A percentile compares a stretch with the other conserved stretches of the same genome.
Conservation (phyloP, 30 jellyfish, hydroid and myxozoan species). For the Pseudorhiza aurosa region DNA sequence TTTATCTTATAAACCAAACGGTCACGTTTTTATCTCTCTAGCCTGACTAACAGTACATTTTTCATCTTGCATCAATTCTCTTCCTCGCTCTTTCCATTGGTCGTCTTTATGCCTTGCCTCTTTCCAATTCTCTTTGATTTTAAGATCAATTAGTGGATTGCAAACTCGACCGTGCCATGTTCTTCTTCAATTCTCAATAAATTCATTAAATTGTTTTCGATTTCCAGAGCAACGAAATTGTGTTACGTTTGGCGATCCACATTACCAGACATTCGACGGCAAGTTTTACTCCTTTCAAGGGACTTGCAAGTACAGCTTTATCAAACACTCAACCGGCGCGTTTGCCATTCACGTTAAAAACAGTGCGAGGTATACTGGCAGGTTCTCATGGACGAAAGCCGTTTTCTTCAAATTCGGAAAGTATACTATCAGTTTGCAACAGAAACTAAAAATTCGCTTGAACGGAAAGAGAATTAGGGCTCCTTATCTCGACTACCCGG, state of each 20-base stretch:
- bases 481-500: constrained; percentile 76
- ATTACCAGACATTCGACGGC: constrained; percentile 91
- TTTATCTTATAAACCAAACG: too few species aligned
- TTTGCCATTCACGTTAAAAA: constrained; percentile 62
- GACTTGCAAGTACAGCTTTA: constrained; percentile 70
- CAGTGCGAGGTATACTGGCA: constrained; percentile 71
- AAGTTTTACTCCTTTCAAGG: constrained; percentile 88
- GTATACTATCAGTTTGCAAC: constrained; percentile 61
- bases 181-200: too few species aligned
- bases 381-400: constrained; percentile 87
- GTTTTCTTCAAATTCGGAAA: constrained; percentile 61
- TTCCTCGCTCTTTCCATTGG: too few species aligned
- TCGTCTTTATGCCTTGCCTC: too few species aligned
- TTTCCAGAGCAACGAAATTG: constrained; percentile 64
- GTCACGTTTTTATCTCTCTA: too few species aligned
- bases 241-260: constrained; percentile 91
- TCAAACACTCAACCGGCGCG: constrained; percentile 46
- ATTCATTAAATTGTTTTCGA: too few species aligned
- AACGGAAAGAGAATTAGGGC: constrained; percentile 61
- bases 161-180: too few species aligned
- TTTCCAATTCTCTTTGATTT: too few species aligned
- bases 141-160: too few species aligned
- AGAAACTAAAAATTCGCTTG: constrained; percentile 71
- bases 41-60: too few species aligned
- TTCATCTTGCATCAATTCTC: too few species aligned